phyloP scores from a whole-genome alignment of 2,113 vertebrate genomes.

The Platysternon megacephalum region DNA sequence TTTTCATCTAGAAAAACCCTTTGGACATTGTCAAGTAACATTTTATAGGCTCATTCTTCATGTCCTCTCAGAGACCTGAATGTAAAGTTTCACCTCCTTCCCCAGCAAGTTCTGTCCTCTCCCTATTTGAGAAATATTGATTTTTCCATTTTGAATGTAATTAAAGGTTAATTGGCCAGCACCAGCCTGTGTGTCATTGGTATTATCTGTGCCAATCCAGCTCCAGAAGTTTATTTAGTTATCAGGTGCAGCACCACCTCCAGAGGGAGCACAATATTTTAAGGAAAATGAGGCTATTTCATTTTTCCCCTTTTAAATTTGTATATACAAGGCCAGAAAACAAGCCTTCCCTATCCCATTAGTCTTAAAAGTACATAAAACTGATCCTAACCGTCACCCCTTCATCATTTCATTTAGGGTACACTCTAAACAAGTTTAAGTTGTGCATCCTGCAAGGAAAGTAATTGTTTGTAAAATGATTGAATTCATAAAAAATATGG shows the following conservation, averaged over 20 bases:
- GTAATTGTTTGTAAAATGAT: neutral
- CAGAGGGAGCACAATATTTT: neutral
- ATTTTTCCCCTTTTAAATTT: neutral
- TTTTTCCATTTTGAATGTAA: neutral
- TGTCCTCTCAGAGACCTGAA: neutral
- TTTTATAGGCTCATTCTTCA: neutral
- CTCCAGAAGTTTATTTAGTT: neutral
- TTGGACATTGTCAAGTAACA: neutral
- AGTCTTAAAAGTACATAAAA: neutral
- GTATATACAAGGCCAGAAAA: rapidly evolving
- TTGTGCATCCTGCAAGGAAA: neutral
- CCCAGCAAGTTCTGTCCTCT: neutral
- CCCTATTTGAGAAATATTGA: neutral
- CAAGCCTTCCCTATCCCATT: neutral
- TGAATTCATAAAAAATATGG: neutral
- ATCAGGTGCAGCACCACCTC: neutral
- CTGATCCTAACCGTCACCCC: neutral
- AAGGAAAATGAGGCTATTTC: neutral
- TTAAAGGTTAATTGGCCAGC: neutral
- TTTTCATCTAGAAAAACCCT: neutral
- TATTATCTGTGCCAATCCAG: neutral
- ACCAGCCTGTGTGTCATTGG: neutral
- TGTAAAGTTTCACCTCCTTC: neutral
- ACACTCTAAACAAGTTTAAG: neutral
- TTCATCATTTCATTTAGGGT: neutral